phyloP scores from a whole-genome alignment of 2,888 invertebrate species.

The Parochlus steinenii region DNA sequence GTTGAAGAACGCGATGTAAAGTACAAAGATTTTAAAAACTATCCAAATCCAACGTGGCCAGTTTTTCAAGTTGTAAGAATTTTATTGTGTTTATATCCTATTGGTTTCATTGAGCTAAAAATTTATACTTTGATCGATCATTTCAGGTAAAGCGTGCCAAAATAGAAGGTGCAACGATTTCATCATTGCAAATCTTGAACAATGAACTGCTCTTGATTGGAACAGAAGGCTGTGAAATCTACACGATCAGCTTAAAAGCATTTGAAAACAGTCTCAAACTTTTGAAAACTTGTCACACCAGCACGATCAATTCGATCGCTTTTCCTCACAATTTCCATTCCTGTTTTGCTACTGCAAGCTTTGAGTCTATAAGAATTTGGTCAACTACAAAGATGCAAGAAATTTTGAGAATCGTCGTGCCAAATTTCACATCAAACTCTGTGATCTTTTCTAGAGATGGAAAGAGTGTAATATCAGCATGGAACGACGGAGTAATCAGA shows the following conservation, averaged over 20 bases:
- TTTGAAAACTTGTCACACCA: slow-evolving; percentile 66
- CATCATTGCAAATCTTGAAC: slow-evolving; percentile 49
- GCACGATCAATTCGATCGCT: slow-evolving; percentile 59
- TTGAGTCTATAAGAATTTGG: slow-evolving; percentile 79
- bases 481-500: slow-evolving; percentile 71
- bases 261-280: slow-evolving; percentile 44
- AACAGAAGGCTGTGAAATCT: slow-evolving; percentile 66
- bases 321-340: slow-evolving; percentile 69
- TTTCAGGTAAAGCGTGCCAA: slow-evolving; percentile 37
- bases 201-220: slow-evolving; percentile 52
- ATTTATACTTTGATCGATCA: background rate
- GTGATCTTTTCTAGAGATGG: slow-evolving; percentile 66
- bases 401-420: slow-evolving; percentile 63
- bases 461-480: slow-evolving; percentile 60
- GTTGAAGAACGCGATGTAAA: slow-evolving; percentile 40
- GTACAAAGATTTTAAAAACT: slow-evolving; percentile 27
- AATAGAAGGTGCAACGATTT: slow-evolving; percentile 45
- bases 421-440: slow-evolving; percentile 73
- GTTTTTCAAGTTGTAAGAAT: slow-evolving; percentile 34
- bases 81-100: slow-evolving; percentile 15
- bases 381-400: slow-evolving; percentile 57
- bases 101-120: background rate
- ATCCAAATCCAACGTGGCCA: slow-evolving; percentile 37
- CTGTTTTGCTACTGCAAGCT: slow-evolving; percentile 75
- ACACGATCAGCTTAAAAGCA: slow-evolving; percentile 47